Percentiles rank a stretch among this genome's conserved stretches.
These are phyloP conservation scores for Notothenia coriiceps DNA, from an alignment of 2,113 vertebrate genomes.

Conservation along the genomic window DNA sequence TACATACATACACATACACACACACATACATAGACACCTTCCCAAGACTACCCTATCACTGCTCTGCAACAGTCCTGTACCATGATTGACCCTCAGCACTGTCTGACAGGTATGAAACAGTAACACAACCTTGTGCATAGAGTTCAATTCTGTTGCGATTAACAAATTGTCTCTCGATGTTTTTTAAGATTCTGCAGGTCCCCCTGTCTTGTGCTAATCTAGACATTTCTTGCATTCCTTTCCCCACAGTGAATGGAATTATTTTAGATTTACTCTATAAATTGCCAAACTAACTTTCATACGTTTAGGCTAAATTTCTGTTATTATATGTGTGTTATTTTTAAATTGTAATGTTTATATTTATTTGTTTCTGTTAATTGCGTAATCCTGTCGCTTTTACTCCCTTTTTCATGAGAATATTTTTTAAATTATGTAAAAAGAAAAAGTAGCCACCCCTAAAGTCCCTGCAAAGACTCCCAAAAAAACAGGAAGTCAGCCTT, in stretches of 20 bases:
- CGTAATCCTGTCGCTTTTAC: slow-evolving; percentile 75
- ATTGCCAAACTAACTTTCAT: slow-evolving; percentile 77
- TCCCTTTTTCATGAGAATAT: slow-evolving; percentile 70
- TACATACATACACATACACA: neutral
- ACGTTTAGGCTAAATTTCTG: slow-evolving; percentile 65
- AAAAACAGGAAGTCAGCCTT: slow-evolving; percentile 65
- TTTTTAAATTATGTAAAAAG: slow-evolving; percentile 42
- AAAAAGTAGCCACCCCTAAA: slow-evolving; percentile 33
- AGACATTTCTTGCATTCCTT: slow-evolving; percentile 58
- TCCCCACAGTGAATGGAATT: slow-evolving; percentile 52
- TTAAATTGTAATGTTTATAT: slow-evolving; percentile 71
- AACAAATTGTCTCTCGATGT: slow-evolving; percentile 64
- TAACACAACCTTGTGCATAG: slow-evolving; percentile 86
- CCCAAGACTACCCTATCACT: slow-evolving; percentile 48
- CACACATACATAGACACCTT: neutral
- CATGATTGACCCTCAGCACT: slow-evolving; percentile 76
- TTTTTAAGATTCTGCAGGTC: slow-evolving; percentile 60
- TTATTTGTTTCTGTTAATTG: slow-evolving; percentile 68
- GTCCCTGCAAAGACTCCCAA: slow-evolving; percentile 62
- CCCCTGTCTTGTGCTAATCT: slow-evolving; percentile 78
- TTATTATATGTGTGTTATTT: slow-evolving; percentile 63
- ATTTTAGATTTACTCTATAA: slow-evolving; percentile 65
- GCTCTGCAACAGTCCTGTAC: slow-evolving; percentile 62
- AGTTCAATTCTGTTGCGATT: slow-evolving; percentile 78
- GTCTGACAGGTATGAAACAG: slow-evolving; percentile 74